These are phyloP conservation scores for Agrilus planipennis DNA, from an alignment of 1,140 invertebrate species.

Conservation along the genomic window DNA sequence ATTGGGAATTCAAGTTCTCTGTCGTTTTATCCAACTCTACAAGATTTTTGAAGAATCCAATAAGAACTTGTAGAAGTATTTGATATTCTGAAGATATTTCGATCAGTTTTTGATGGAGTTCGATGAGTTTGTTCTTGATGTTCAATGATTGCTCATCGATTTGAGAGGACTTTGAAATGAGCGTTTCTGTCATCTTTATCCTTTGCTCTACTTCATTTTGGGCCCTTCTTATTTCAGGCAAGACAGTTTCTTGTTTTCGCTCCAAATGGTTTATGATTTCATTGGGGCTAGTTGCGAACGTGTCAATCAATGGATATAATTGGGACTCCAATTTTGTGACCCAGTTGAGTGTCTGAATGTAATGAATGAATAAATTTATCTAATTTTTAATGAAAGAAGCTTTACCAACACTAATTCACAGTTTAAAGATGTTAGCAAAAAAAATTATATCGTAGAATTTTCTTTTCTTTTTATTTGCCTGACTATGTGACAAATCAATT, in stretches of 20 bases:
- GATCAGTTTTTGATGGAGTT: conserved; percentile 53
- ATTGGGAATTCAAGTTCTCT: conserved; percentile 17
- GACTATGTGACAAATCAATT: not conserved
- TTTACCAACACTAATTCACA: not conserved
- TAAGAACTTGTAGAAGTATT: conserved; percentile 57
- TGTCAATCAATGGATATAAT: conserved; percentile 64
- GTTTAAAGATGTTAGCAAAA: not conserved
- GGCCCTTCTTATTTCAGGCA: conserved; percentile 50
- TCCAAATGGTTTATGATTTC: conserved; percentile 48
- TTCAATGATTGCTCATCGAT: conserved; percentile 26
- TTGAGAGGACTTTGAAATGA: conserved; percentile 26
- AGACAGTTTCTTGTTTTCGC: conserved; percentile 44
- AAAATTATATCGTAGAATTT: not conserved
- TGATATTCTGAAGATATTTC: conserved; percentile 61
- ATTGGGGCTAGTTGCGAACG: conserved; percentile 44
- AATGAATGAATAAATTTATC: conserved; percentile 16
- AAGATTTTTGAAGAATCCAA: conserved; percentile 55
- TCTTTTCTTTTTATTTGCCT: not conserved
- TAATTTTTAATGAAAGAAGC: not conserved
- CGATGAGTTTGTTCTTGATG: conserved; percentile 44
- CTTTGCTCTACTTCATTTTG: conserved; percentile 58
- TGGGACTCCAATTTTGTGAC: conserved; percentile 61
- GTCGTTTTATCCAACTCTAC: conserved; percentile 43
- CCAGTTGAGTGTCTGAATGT: conserved; percentile 57
- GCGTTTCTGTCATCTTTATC: conserved; percentile 49